Evolutionary conservation across 2,797 vertebrate genomes (phyloP).

Genomic region (Clarias platycephalus): DNA sequence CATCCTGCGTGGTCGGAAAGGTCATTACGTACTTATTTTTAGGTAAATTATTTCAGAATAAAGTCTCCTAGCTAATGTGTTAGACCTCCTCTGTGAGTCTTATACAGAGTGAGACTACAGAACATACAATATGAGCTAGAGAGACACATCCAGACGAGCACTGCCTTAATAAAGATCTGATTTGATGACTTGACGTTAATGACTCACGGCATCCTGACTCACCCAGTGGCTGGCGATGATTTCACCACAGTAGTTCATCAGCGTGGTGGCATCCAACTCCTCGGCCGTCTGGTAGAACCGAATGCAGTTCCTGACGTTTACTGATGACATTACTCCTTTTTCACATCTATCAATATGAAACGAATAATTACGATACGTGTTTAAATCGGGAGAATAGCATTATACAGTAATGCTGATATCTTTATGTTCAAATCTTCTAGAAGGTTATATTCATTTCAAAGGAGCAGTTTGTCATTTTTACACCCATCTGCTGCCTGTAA

Average conservation of each 20-base stretch:
- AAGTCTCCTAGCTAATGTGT: not conserved
- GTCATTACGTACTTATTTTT: not conserved
- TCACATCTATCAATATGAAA: constrained; percentile 81
- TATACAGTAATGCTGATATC: not conserved
- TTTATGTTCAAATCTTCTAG: not conserved
- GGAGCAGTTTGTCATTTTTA: not conserved
- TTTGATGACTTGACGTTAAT: not conserved
- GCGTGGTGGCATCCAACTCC: constrained; percentile 87
- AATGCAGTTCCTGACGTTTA: constrained; percentile 98
- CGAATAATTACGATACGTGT: not conserved
- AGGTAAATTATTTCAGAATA: not conserved
- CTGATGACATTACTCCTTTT: constrained; percentile 96
- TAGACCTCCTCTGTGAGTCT: not conserved
- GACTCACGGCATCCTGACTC: constrained; percentile 61
- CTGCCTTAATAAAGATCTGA: not conserved
- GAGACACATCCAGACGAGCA: not conserved
- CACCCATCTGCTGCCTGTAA: not conserved
- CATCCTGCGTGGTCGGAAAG: not conserved
- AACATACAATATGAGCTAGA: not conserved
- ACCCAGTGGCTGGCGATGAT: constrained; percentile 99
- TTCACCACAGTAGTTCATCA: constrained; percentile 98
- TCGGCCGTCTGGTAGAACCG: constrained; percentile 98
- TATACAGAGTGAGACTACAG: not conserved
- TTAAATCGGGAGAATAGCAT: not conserved
- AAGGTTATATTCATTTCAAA: not conserved